Evolutionary conservation across 2,797 vertebrate species (phyloP), one percentile per base, ranked within the genome.

Genomic region (Lithobates sylvaticus): DNA sequence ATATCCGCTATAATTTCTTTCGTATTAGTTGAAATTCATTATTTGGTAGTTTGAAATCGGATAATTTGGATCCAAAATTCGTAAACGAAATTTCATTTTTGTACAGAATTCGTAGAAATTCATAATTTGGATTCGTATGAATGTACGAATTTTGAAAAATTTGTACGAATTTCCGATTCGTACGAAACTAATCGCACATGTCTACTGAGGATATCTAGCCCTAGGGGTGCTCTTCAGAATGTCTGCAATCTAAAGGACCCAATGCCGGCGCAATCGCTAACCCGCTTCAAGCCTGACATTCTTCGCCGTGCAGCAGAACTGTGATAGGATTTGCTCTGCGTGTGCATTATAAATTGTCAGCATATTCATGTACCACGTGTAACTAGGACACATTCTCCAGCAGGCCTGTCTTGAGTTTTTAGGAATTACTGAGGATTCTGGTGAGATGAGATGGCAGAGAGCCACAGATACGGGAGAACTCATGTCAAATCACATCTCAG

Each of bases 351-450:
- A 42, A 21, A 70, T 78, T 21, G 32, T 61, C 32, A 27, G 23
- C 44, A 84, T 54, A 70, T 71, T 77, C 32, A 67, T 76, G 4
- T 26, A 18, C 26, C 21, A 34, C 26, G 6, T 26, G 47, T 42
- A 84, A 70, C 44, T 58, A 77, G 44, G 75, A 39, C 18, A 29
- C 75, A 44, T 84, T 72, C 58, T 7, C 34, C 32, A 12, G 16
- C 44, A 32, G 26, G 16, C 29, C 23, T 34, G 69, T 36, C 61
- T 39, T 10, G 42, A 15, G 15, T 58, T 26, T 61, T 70, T 18
- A 71, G 50, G 83, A 77, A 84, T 77, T 77, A 32, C 74, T 44
- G 29, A 70, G 74, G 65, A 58, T 76, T 78, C 32, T 9, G 27
- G 44, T 15, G 68, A n/a, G 77, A 81, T 69, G 61, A 74, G 77